These are phyloP conservation scores for Scrobipalpa costella DNA, from an alignment of 2,888 invertebrate genomes.

Conservation along the genomic window DNA sequence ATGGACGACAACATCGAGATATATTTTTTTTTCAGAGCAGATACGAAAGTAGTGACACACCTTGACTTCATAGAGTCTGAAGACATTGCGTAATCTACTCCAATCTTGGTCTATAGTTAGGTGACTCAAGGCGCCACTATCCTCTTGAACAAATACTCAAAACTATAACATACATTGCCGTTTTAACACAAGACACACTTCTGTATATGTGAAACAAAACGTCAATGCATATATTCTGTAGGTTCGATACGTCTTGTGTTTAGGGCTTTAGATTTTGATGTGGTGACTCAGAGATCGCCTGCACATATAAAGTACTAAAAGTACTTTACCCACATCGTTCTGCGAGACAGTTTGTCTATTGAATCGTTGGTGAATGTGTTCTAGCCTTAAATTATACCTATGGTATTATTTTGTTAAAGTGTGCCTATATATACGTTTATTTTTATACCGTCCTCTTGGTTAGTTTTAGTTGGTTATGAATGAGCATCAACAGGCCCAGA, in stretches of 20 bases:
- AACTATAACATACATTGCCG: not conserved
- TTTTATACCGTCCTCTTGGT: no score
- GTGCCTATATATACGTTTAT: no score
- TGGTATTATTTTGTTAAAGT: no score
- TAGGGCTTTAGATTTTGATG: conserved; percentile 3
- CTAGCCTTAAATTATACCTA: no score
- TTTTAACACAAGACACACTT: not conserved
- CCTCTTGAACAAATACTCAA: not conserved
- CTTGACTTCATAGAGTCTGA: no score
- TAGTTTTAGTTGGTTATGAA: no score
- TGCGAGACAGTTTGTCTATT: conserved; percentile 6
- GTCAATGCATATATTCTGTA: not conserved
- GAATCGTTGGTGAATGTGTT: not conserved
- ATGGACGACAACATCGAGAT: no score
- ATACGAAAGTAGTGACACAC: no score
- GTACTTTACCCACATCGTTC: conserved; percentile 3
- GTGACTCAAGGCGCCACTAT: not conserved
- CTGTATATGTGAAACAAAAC: not conserved
- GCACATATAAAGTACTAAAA: not conserved
- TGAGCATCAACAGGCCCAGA: no score
- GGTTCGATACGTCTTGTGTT: not conserved
- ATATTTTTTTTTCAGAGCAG: no score
- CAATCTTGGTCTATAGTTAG: no score
- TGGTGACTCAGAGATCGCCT: conserved; percentile 6
- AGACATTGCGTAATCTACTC: no score